Evolutionary conservation across 2,113 vertebrate genomes (phyloP).

Genomic region (Equus quagga): DNA sequence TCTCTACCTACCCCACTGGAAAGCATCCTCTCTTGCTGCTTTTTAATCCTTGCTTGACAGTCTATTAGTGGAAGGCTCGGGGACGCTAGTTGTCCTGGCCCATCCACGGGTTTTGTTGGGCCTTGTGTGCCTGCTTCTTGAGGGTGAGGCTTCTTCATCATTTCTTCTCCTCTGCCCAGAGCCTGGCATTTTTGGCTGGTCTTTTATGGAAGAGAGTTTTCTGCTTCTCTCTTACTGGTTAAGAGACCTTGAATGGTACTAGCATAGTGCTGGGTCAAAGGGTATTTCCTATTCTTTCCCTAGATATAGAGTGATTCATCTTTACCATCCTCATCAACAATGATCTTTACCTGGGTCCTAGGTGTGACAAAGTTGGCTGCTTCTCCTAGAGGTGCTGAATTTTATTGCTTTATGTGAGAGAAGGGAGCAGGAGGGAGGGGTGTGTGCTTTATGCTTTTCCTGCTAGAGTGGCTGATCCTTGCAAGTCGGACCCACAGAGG

Average conservation of each 20-base stretch:
- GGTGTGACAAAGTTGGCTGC: neutral
- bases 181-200: neutral
- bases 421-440: rapidly evolving
- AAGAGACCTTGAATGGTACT: neutral
- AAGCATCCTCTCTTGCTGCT: neutral
- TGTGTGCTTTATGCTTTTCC: neutral
- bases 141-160: neutral
- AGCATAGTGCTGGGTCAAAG: neutral
- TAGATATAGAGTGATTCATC: neutral
- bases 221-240: neutral
- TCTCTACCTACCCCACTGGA: neutral
- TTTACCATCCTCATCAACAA: too few relatives aligned
- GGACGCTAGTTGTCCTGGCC: neutral
- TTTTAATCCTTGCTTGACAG: too few relatives aligned
- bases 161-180: neutral
- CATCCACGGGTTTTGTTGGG: too few relatives aligned
- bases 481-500: neutral
- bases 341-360: neutral
- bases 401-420: neutral
- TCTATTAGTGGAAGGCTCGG: neutral
- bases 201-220: neutral
- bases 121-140: neutral
- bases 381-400: neutral
- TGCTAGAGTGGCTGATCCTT: neutral
- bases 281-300: neutral